Base-by-base conservation (phyloP, 1,140 invertebrate species). In the Homalodisca vitripennis region DNA sequence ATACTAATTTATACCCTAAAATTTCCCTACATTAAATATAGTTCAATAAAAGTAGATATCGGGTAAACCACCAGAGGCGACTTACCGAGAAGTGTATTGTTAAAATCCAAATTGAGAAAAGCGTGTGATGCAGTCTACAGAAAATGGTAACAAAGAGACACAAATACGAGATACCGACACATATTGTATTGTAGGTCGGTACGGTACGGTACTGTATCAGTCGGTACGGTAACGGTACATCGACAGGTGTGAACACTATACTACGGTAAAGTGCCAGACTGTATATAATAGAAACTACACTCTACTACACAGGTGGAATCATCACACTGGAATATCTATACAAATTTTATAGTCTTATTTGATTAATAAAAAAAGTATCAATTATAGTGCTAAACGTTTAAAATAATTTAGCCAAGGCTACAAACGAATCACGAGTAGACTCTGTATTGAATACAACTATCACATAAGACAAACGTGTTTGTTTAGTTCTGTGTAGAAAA, bases 401-500 rank as follows among this genome's bases (percentile, higher is more conserved):
- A 64, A 69, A 69, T 64, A 69, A 69, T 66, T 57, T 53, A 70
- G 32, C 41, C 46, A 69, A 70, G 69, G 69, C 69, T 70, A 64
- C 64, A 66, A 70, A 64, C 30, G 34, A 70, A 70, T 70, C 60
- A 70, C 62, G 69, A 65, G 62, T 66, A 70, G 48, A 57, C 32
- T 70, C 66, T 66, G 69, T 66, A 70, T 66, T 70, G 64, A 70
- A 66, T 70, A 70, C 64, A 60, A 62, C 63, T 70, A 70, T 70
- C 69, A 70, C 69, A 70, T 70, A 57, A 66, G 63, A 70, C 32
- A 66, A 70, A 70, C 29, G 48, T 67, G 32, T 67, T 27, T 67
- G n/a, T 67, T 41, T 29, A 31, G 27, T 67, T 67, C n/a, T 17
- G 63, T 47, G 41, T 66, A 66, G 63, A 66, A 66, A 66, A 66